Percentiles rank a stretch among this genome's conserved stretches.
phyloP scores from a whole-genome alignment of 2,113 vertebrate species.

The Isurus oxyrinchus region DNA sequence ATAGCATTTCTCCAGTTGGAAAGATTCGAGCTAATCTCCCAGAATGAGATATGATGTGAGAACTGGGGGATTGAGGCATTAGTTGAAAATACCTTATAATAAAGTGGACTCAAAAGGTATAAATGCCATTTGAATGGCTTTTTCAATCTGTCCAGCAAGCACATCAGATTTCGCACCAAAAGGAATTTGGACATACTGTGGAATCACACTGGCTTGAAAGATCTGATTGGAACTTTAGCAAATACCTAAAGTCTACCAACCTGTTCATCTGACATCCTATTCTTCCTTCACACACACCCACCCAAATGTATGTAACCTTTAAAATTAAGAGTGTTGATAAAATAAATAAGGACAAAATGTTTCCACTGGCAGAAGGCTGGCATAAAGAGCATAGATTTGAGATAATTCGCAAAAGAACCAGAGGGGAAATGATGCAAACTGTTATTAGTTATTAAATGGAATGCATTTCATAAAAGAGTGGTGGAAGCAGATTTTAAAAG shows the following conservation, averaged over 20 bases:
- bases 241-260: background rate
- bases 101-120: background rate
- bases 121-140: background rate
- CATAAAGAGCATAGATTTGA: background rate
- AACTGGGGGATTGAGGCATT: background rate
- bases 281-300: background rate
- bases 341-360: background rate
- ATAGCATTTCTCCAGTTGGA: background rate
- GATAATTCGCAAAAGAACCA: background rate
- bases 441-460: background rate
- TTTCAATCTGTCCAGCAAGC: background rate
- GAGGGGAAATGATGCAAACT: background rate
- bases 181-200: background rate
- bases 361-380: background rate
- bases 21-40: background rate
- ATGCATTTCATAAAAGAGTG: background rate
- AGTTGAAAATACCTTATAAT: background rate
- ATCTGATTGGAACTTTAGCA: background rate
- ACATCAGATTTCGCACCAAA: background rate
- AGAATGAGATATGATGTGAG: background rate
- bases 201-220: background rate
- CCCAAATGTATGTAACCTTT: background rate
- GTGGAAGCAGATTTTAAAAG: background rate
- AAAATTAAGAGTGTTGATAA: background rate
- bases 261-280: background rate